Base-by-base conservation (phyloP, 53 echinoderm and acorn worm species). In the Paracentrotus lividus region DNA sequence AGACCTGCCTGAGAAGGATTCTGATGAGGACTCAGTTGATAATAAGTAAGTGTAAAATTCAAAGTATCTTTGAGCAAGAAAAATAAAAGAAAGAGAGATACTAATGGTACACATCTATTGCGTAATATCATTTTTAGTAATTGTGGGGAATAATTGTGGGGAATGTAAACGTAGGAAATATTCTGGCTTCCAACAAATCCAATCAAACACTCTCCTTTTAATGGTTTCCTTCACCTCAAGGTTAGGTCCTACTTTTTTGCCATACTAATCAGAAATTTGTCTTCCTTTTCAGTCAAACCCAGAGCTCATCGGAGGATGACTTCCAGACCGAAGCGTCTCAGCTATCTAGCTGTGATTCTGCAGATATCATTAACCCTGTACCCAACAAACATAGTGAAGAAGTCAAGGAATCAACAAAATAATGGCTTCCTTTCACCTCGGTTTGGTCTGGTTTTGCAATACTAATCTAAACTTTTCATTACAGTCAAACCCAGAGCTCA, bases 231-330 rank as follows among this genome's bases (percentile, higher is more conserved):
- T n/a, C n/a, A n/a, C n/a, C n/a, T n/a, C n/a, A n/a, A n/a, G n/a
- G n/a, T n/a, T n/a, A n/a, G n/a, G n/a, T n/a, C n/a, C n/a, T n/a
- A n/a, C n/a, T n/a, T n/a, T n/a, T n/a, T n/a, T n/a, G n/a, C n/a
- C n/a, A n/a, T n/a, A n/a, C n/a, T n/a, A n/a, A n/a, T n/a, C n/a
- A n/a, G n/a, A n/a, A n/a, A n/a, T n/a, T 52, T 52, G 18, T 85
- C 54, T 32, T 86, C 24, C 3, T 88, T 52, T 3, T 18, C 36
- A 91, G 91, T 34, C n/a, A n/a, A n/a, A 91, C 91, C 7, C 91
- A 91, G 23, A 91, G 75, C 31, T 91, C 91, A 21, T 91, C 91
- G 20, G 91, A 91, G 24, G 91, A 75, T 21, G 91, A 69, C 75
- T 38, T 88, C 8, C 31, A 53, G 57, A 88, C 59, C 1, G 57